Conservation (phyloP, 2,797 vertebrate genomes). For the Otolemur crassicaudatus region DNA sequence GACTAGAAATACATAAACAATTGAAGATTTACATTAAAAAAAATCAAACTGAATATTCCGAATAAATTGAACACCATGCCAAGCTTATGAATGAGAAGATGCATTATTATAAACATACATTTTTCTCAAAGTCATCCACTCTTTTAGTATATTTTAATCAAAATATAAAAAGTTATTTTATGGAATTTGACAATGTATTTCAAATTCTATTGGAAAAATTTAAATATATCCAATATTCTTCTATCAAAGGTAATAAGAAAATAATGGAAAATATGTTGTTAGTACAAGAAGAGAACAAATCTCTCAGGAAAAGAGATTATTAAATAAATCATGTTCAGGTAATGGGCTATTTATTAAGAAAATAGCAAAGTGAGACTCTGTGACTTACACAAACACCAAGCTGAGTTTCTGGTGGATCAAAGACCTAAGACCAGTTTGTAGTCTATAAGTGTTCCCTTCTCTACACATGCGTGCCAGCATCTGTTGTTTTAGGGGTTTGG, state of each 20-base stretch:
- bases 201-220: constrained; percentile 21
- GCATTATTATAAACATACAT: not conserved
- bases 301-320: not conserved
- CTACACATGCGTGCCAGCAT: too few species aligned
- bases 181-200: not conserved
- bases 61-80: not conserved
- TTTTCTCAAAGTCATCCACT: not conserved
- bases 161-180: not conserved
- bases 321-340: not conserved
- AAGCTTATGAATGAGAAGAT: not conserved
- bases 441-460: too few species aligned
- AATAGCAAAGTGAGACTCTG: not conserved
- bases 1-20: not conserved
- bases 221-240: constrained; percentile 5
- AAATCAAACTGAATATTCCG: not conserved
- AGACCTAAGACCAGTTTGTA: not conserved
- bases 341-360: constrained; percentile 2
- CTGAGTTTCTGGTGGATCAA: not conserved
- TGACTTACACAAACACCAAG: not conserved
- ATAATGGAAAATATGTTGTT: not conserved
- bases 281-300: not conserved
- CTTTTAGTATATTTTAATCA: not conserved
- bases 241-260: not conserved
- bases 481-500: too few species aligned
- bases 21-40: not conserved